Percentiles rank a stretch among this genome's conserved stretches.
phyloP scores from a whole-genome alignment of 2,888 invertebrate species.

The Bugula neritina region DNA sequence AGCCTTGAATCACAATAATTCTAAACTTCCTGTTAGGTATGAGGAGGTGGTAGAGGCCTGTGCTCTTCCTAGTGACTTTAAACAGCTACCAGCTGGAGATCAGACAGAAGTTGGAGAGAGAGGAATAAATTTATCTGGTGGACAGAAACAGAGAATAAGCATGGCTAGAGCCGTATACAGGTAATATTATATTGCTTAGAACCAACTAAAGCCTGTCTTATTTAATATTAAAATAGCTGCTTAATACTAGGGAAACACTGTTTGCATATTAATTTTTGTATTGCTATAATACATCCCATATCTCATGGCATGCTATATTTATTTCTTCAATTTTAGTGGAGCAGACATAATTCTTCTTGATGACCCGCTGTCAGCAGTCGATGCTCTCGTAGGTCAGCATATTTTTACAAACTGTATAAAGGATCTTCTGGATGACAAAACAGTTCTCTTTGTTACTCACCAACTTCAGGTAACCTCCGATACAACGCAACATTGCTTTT shows the following conservation, averaged over 20 bases:
- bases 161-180: slow-evolving; percentile 26
- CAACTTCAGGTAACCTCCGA: slow-evolving; percentile 18
- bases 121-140: slow-evolving; percentile 27
- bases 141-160: slow-evolving; percentile 26
- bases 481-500: no score
- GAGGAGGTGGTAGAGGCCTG: slow-evolving; percentile 58
- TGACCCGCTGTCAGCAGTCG: slow-evolving; percentile 25
- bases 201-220: neutral
- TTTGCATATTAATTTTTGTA: no score
- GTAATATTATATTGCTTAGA: neutral
- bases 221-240: neutral
- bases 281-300: no score
- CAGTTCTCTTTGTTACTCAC: slow-evolving; percentile 24
- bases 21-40: slow-evolving; percentile 51
- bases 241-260: neutral
- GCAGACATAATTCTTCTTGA: slow-evolving; percentile 10
- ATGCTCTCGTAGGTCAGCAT: slow-evolving; percentile 23
- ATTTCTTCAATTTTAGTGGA: neutral
- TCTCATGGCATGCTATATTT: no score
- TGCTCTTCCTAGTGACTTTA: slow-evolving; percentile 59
- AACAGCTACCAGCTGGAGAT: slow-evolving; percentile 59
- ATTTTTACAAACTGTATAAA: slow-evolving; percentile 18
- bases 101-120: slow-evolving; percentile 54
- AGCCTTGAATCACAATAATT: no score
- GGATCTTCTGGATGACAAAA: slow-evolving; percentile 7